Evolutionary conservation across 2,113 vertebrate genomes (phyloP), one percentile per base, ranked within the genome.

Genomic region (Dromas ardeola): DNA sequence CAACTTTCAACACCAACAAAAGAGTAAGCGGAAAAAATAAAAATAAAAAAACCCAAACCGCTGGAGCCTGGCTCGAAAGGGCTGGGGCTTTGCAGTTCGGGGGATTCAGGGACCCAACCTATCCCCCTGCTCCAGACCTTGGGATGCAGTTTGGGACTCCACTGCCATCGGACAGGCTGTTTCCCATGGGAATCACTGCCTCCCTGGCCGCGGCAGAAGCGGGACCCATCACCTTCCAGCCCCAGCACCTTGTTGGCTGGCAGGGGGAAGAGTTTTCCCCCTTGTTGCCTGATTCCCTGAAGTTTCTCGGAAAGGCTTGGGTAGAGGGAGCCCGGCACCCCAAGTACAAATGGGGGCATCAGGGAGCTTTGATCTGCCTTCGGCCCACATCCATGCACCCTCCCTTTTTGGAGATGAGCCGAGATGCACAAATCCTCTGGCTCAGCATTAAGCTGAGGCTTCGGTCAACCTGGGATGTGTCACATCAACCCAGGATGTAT

Each of bases 311-410:
- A 7, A 63, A 38, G 61, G 71, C 10, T 83, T 1, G 2, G 56
- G 55, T 30, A 40, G 34, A 53, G 45, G 53, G 20, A 90, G 2
- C 61, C 11, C 0, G 0, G 17, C 26, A 53, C 13, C 58, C 62
- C 1, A 1, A 15, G 42, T 1, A 11, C 4, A 3, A 61, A 59
- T 0, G 3, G 49, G 29, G 65, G 11, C 11, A 2, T 1, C 2
- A 12, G 67, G 34, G 22, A 78, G 53, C 45, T 84, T 27, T 52
- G 69, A 3, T 66, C 36, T 5, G 6, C 9, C 34, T 29, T 42
- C 34, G 25, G 3, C 29, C 38, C 38, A 4, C 2, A 13, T 2
- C 81, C 49, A 13, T 0, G 0, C 26, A 25, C 7, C 12, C 0
- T 84, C 26, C 42, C 15, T 16, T 53, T 29, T 5, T 3, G 13